Percentiles rank a stretch among this genome's conserved stretches.
Conservation (phyloP, 2,113 vertebrate genomes). For the Neodon shergylaensis region DNA sequence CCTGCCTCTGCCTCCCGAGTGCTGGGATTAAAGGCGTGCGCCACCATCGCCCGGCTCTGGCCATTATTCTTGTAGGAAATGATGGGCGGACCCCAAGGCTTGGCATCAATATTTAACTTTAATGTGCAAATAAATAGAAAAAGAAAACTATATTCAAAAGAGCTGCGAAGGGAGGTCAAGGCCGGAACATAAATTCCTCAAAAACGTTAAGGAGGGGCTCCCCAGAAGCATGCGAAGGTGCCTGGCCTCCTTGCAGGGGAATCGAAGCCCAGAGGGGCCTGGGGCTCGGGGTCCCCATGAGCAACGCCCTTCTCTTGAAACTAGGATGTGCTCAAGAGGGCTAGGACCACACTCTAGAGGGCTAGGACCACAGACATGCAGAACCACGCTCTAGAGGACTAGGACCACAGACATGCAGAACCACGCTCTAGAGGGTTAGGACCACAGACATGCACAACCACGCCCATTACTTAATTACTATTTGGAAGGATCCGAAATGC, state of each 20-base stretch:
- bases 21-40: too few species aligned
- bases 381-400: too few species aligned
- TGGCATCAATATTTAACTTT: conserved; percentile 85
- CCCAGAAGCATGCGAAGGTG: conserved; percentile 16
- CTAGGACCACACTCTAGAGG: background rate
- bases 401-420: too few species aligned
- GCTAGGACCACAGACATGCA: too few species aligned
- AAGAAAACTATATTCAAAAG: conserved; percentile 87
- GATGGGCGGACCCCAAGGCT: background rate
- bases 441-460: too few species aligned
- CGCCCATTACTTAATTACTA: background rate
- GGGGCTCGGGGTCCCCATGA: background rate
- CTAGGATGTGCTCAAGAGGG: conserved; percentile 64
- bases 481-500: background rate
- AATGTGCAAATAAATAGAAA: conserved; percentile 92
- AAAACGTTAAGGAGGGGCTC: background rate
- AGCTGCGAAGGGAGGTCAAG: conserved; percentile 86
- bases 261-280: background rate
- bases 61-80: background rate
- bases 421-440: too few species aligned
- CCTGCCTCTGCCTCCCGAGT: too few species aligned
- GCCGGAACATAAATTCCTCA: conserved; percentile 80
- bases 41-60: too few species aligned
- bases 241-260: background rate
- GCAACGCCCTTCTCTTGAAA: conserved; percentile 81